Conservation (phyloP, 2,888 invertebrate genomes). For the Scaptomyza caliginosa region DNA sequence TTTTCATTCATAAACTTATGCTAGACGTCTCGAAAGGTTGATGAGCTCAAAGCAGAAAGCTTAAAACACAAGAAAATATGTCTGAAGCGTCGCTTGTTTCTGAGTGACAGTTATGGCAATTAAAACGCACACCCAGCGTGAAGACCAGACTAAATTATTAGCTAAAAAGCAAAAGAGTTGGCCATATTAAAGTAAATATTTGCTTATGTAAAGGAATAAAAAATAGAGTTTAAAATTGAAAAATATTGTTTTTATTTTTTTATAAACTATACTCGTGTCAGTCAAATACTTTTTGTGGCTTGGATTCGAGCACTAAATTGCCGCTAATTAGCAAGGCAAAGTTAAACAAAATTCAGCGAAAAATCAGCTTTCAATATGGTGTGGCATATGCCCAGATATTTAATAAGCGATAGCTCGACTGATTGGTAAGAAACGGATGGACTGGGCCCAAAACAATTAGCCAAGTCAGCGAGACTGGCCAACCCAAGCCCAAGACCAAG, state of each 20-base stretch:
- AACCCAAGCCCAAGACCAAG: constrained; percentile 23
- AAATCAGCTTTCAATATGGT: constrained; percentile 61
- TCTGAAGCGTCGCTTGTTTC: neutral
- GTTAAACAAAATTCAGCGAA: constrained; percentile 67
- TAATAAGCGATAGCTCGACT: constrained; percentile 62
- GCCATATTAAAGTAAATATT: neutral
- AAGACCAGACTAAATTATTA: neutral
- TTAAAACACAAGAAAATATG: neutral
- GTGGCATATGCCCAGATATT: constrained; percentile 64
- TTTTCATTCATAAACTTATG: neutral
- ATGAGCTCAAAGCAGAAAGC: neutral
- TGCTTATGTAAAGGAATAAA: neutral
- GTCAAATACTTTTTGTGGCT: constrained; percentile 1
- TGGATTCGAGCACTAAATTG: constrained; percentile 37
- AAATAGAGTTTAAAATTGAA: no score
- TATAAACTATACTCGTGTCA: constrained; percentile 6
- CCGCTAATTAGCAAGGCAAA: constrained; percentile 60
- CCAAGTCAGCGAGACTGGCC: constrained; percentile 38
- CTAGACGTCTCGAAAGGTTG: neutral
- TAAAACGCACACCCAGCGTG: neutral
- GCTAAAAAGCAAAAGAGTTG: neutral
- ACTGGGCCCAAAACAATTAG: constrained; percentile 60
- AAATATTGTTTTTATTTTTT: no score
- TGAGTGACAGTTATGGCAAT: neutral
- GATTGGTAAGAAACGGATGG: constrained; percentile 58